These are phyloP conservation scores for Stomorhina lunata DNA, from an alignment of 2,888 invertebrate species.

Conservation along the genomic window DNA sequence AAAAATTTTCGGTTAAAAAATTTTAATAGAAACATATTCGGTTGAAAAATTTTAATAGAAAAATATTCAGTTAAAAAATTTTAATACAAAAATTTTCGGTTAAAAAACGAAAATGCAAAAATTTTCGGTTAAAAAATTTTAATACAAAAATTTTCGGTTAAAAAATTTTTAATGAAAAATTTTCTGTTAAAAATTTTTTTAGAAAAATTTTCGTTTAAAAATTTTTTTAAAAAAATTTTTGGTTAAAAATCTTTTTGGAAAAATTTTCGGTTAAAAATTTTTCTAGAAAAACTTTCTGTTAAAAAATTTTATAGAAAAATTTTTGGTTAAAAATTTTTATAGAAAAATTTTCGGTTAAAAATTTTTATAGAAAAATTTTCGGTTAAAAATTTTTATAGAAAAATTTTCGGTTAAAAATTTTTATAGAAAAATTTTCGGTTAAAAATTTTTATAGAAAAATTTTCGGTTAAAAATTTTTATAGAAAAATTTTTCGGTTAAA, in stretches of 20 bases:
- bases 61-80: background rate
- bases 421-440: background rate
- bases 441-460: background rate
- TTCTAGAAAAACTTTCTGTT: too few relatives aligned
- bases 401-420: background rate
- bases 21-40: background rate
- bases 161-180: too few relatives aligned
- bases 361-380: background rate
- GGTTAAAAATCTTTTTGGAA: too few relatives aligned
- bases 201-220: slow-evolving; percentile 67
- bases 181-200: slow-evolving; percentile 68
- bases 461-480: background rate
- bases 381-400: background rate
- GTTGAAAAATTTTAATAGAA: background rate
- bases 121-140: background rate
- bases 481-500: too few relatives aligned
- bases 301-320: background rate
- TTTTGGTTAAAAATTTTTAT: background rate
- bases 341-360: background rate
- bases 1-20: background rate
- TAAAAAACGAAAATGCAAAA: background rate
- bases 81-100: background rate
- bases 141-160: background rate
- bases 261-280: background rate
- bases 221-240: background rate